A percentile compares a stretch with the other conserved stretches of the same genome.
Evolutionary conservation across 1,140 invertebrate species (phyloP).

Genomic region (Reticulitermes speratus): DNA sequence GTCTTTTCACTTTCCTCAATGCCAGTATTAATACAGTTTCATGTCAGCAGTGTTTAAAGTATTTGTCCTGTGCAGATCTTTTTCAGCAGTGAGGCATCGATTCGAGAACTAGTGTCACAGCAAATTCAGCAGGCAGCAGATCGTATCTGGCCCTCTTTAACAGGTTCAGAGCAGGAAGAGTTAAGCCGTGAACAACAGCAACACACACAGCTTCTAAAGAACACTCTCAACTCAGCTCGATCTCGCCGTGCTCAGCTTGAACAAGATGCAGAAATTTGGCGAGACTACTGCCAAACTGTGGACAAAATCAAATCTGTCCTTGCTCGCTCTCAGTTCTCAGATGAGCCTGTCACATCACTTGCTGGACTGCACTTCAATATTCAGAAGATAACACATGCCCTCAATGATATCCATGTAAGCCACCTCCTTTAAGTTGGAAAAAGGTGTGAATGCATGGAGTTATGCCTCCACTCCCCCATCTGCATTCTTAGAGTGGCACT

Average conservation of each 20-base stretch:
- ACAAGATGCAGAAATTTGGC: slow-evolving; percentile 75
- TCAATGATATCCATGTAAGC: slow-evolving; percentile 74
- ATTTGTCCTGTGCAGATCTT: slow-evolving; percentile 48
- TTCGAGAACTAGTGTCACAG: slow-evolving; percentile 76
- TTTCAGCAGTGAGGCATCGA: slow-evolving; percentile 73
- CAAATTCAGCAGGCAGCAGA: slow-evolving; percentile 80
- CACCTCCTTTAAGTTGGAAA: slow-evolving; percentile 35
- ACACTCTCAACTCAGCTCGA: slow-evolving; percentile 77
- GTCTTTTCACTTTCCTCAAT: too few relatives aligned
- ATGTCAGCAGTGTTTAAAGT: too few relatives aligned
- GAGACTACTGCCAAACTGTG: slow-evolving; percentile 71
- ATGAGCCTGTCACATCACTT: slow-evolving; percentile 72
- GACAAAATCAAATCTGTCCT: slow-evolving; percentile 74
- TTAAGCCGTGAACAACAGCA: slow-evolving; percentile 74
- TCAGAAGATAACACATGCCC: slow-evolving; percentile 73
- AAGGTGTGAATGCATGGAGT: slow-evolving; percentile 18
- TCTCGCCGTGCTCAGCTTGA: slow-evolving; percentile 72
- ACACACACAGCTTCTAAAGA: slow-evolving; percentile 74
- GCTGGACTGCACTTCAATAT: slow-evolving; percentile 77
- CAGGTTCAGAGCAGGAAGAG: slow-evolving; percentile 75
- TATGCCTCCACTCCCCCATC: too few relatives aligned
- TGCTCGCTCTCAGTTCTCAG: slow-evolving; percentile 67
- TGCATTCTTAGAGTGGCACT: too few relatives aligned
- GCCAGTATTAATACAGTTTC: too few relatives aligned
- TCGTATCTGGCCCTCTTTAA: slow-evolving; percentile 82